Evolutionary conservation across 2,113 vertebrate species (phyloP).

Genomic region (Poecile atricapillus): DNA sequence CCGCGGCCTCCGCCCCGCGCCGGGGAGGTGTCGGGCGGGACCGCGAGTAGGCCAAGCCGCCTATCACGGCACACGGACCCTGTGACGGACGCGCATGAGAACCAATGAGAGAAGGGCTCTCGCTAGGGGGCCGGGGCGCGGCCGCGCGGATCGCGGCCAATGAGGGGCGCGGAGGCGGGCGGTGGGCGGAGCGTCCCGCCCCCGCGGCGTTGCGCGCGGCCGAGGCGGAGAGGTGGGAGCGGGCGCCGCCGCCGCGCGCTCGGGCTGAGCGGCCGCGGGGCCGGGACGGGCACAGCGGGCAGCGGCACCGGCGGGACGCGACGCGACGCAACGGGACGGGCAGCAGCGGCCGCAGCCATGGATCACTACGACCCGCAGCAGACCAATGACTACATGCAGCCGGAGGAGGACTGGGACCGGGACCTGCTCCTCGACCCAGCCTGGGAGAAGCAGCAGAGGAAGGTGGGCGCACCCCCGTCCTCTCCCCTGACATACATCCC

Average conservation of each 20-base stretch:
- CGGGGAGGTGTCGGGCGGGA: background rate
- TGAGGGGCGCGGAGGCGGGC: background rate
- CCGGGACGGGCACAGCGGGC: background rate
- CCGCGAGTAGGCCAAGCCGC: background rate
- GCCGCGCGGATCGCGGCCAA: fast-evolving
- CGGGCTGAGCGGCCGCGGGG: slow-evolving; percentile 25
- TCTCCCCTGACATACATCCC: background rate
- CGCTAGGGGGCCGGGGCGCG: fast-evolving
- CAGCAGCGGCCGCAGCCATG: slow-evolving; percentile 69
- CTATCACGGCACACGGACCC: fast-evolving
- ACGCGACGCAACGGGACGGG: background rate
- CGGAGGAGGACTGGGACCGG: slow-evolving; percentile 93
- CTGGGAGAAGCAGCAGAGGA: slow-evolving; percentile 97
- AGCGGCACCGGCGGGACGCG: background rate
- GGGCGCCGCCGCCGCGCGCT: background rate
- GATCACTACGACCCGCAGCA: slow-evolving; percentile 85
- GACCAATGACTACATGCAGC: slow-evolving; percentile 85
- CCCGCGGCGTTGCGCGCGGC: background rate
- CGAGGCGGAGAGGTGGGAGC: background rate
- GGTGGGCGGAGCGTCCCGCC: background rate
- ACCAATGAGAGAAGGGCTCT: background rate
- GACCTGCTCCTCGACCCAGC: slow-evolving; percentile 93
- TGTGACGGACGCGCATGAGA: fast-evolving
- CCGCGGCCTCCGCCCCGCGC: background rate
- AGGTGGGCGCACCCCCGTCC: slow-evolving; percentile 69